A percentile compares a stretch with the other conserved stretches of the same genome.
These are phyloP conservation scores for Oriolus oriolus DNA, from an alignment of 2,113 vertebrate species.

Conservation along the genomic window DNA sequence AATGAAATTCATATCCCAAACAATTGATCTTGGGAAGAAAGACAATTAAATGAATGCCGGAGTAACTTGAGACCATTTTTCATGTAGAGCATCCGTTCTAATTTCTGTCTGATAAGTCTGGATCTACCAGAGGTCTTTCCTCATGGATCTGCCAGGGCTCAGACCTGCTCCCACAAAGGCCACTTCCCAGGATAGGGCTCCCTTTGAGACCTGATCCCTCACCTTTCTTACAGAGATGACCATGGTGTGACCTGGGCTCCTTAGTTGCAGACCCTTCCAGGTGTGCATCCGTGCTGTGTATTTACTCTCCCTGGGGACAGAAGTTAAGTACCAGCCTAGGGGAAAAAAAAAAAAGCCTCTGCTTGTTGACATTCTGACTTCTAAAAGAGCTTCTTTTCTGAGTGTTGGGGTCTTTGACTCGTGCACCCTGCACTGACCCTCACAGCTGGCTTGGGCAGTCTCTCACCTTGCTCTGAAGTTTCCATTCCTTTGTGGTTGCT, in stretches of 20 bases:
- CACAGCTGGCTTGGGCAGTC: background rate
- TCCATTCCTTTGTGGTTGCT: background rate
- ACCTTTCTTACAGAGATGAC: background rate
- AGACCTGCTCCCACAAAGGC: background rate
- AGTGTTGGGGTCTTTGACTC: background rate
- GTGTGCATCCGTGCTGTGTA: background rate
- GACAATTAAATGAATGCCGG: background rate
- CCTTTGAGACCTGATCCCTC: background rate
- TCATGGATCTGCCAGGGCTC: background rate
- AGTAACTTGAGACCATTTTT: background rate
- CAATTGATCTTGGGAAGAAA: background rate
- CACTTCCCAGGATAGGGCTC: background rate
- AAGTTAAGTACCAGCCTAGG: background rate
- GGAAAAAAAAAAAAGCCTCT: background rate
- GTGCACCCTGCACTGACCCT: background rate
- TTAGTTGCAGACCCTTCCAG: background rate
- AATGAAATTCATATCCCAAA: background rate
- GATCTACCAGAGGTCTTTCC: background rate
- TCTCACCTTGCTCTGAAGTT: background rate
- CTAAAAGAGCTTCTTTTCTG: background rate
- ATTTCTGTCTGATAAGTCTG: background rate
- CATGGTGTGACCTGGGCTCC: background rate
- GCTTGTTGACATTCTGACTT: background rate
- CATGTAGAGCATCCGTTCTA: background rate
- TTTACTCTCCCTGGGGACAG: background rate